Base-by-base conservation (phyloP, 23 tunicate species). In the Styela clava region DNA sequence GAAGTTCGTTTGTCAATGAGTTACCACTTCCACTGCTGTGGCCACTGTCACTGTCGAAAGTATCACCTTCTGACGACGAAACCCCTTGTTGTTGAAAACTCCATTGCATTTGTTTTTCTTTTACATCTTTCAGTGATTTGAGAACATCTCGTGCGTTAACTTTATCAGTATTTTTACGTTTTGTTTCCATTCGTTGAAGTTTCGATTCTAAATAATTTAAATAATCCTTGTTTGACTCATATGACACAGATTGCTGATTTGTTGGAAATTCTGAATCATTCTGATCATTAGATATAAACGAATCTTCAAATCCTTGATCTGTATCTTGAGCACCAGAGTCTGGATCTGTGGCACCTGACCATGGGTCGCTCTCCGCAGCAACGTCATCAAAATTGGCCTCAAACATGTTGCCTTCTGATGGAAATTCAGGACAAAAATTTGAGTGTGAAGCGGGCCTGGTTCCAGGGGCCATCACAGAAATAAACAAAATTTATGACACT, bases 381-480 rank as follows among this genome's bases (percentile, higher is more conserved):
- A 71, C 37, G 34, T 71, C 34, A 76, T 76, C 33, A 26, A 52
- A 33, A 21, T 24, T 44, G 16, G 21, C 81, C 24, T 44, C 81
- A 44, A 44, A 44, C 32, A 24, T 56, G 30, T 76, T 56, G 65
- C 1, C 31, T 33, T 36, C 31, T 25, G 24, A 26, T 7, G 18
- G 12, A 76, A 76, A 76, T 20, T 44, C 2, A 16, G 64, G 27
- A 36, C 24, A 9, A 18, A 71, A 31, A 29, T 30, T 34, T 30
- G 62, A 20, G 5, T 76, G 33, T 20, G 35, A 64, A 16, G 63
- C 31, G 19, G 31, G 81, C 37, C 64, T 76, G 0, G 81, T 76
- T 28, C 64, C 81, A 9, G 81, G 81, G 37, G 81, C 81, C 81
- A 76, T 76, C 7, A 44, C 56, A n/a, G n/a, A n/a, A n/a, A n/a